Conservation (phyloP, 2,888 invertebrate genomes). For the Incurvaria masculella region DNA sequence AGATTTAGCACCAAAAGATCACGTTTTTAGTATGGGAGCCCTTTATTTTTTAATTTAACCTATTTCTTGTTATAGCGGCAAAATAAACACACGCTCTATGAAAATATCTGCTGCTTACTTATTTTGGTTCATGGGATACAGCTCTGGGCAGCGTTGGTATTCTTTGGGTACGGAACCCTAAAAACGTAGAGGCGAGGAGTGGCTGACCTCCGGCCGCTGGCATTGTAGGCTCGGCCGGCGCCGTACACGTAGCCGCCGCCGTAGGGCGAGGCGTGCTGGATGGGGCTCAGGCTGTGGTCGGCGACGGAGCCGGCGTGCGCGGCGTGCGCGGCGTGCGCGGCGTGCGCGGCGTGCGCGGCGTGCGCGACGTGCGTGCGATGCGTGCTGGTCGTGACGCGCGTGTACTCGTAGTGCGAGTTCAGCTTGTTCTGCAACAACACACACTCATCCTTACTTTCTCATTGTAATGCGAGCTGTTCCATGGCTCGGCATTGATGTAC, state of each 20-base stretch:
- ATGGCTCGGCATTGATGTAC: too few species aligned
- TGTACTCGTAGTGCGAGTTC: conserved; percentile 42
- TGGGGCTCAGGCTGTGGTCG: conserved; percentile 43
- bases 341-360: conserved; percentile 11
- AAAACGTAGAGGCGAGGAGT: too few species aligned
- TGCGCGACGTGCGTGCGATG: conserved; percentile 15
- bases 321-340: background rate
- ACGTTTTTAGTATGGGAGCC: too few species aligned
- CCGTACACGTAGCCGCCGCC: conserved; percentile 27
- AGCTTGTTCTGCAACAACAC: conserved; percentile 40
- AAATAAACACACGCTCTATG: too few species aligned
- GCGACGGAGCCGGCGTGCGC: conserved; percentile 26
- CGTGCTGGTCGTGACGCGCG: conserved; percentile 41
- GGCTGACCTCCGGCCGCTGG: background rate
- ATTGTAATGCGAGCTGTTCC: too few species aligned
- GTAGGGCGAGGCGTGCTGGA: conserved; percentile 18
- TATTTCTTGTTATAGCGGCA: too few species aligned
- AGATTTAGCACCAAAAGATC: too few species aligned
- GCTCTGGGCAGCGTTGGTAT: background rate
- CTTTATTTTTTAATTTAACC: too few species aligned
- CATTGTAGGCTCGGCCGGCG: conserved; percentile 29
- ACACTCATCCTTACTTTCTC: too few species aligned
- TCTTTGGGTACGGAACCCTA: too few species aligned
- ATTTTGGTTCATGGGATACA: too few species aligned
- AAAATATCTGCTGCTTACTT: too few species aligned